Evolutionary conservation across 2,113 vertebrate species (phyloP), one percentile per base, ranked within the genome.

Genomic region (Neomonachus schauinslandi): DNA sequence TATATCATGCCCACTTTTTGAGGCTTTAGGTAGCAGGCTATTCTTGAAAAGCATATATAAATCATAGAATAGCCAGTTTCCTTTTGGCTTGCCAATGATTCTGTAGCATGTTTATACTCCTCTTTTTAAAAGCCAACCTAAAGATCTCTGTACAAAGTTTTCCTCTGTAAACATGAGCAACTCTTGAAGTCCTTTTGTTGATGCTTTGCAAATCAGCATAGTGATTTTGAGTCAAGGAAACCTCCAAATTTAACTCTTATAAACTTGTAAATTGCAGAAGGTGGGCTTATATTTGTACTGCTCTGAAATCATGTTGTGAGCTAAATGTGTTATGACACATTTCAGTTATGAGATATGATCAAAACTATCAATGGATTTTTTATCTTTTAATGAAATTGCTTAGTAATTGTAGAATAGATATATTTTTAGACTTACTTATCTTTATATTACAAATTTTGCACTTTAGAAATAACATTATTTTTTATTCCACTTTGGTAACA

Each of bases 171-270:
- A 97, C n/a, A 97, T n/a, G 71, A 94, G 22, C 79, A 92, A 55
- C 51, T 98, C 91, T 82, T 61, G 69, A 97, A 57, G 92, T 65
- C 22, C 94, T 26, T 95, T 4, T 39, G 82, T 36, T 57, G 83
- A 33, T 76, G 85, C 11, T 95, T 76, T 97, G 42, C 57, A 97
- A 98, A 98, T 96, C 96, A 96, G 42, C 97, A 57, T 8, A 87
- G 33, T 91, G 72, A 31, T 89, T 79, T 96, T 89, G 89, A 97
- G 31, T 94, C 86, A 96, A 96, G 26, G 31, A 91, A 96, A 87
- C 74, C 76, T 22, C 86, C 86, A 51, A 94, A 95, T 53, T n/a
- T 53, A 96, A 80, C 28, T 94, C 74, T 96, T 81, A 96, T 87
- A 83, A 97, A 97, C 67, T 87, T 74, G n/a, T 63, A 97, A 96